Percentiles rank a stretch among this genome's conserved stretches.
These are phyloP conservation scores for Peromyscus californicus DNA, from an alignment of 2,113 vertebrate genomes.

Conservation along the genomic window DNA sequence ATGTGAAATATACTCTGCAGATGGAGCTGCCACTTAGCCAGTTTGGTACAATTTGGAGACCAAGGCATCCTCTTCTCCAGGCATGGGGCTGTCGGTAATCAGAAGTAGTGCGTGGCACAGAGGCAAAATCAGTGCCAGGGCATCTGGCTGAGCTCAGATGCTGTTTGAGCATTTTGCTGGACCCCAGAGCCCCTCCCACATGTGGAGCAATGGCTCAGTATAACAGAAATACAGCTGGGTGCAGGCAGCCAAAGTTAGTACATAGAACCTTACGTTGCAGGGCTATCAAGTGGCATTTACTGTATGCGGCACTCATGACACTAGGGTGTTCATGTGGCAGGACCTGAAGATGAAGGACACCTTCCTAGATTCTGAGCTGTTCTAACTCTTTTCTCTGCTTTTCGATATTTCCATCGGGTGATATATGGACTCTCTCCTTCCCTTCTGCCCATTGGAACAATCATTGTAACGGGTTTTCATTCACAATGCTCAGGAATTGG, in stretches of 20 bases:
- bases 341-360: background rate
- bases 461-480: background rate
- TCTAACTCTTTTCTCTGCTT: background rate
- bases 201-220: background rate
- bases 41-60: background rate
- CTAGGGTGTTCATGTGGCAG: background rate
- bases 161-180: background rate
- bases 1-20: background rate
- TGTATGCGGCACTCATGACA: no score
- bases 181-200: accelerated
- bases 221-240: background rate
- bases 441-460: background rate
- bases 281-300: accelerated
- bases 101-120: background rate
- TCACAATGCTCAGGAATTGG: background rate
- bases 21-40: background rate
- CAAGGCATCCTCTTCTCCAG: background rate
- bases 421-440: background rate
- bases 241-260: background rate
- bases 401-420: background rate
- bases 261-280: background rate
- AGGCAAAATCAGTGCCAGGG: accelerated
- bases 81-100: background rate
- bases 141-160: background rate
- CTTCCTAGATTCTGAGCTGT: background rate